Base-by-base conservation (phyloP, 2,797 vertebrate species). In the Distichodus sexfasciatus region DNA sequence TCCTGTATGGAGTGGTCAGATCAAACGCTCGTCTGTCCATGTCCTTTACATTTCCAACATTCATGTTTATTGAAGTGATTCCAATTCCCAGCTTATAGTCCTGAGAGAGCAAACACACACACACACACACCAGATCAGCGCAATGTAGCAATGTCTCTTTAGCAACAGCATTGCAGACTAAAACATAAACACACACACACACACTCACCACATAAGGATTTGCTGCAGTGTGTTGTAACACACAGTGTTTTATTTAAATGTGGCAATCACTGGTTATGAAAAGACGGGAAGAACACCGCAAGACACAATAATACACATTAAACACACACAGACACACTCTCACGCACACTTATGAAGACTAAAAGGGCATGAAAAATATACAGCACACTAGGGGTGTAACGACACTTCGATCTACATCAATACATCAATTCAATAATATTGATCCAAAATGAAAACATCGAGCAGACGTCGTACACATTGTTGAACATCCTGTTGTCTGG, bases 11-110 rank as follows among this genome's bases (percentile, higher is more conserved):
- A 0, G 97, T 99, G 0, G 92, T 98, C 72, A 99, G 92, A 62
- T 99, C 96, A 0, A 99, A 98, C 35, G 85, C 75, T 5, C 92
- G 90, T 6, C 93, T 88, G 63, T 98, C 96, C 0, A 86, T 86
- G 8, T 93, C 95, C 79, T 95, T 99, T 41, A 99, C 90, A 0
- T 94, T 99, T 12, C 94, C 97, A 5, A 99, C 94, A 0, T 93
- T 98, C 96, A 98, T 98, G 47, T 98, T 93, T 0, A 98, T 95
- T 61, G 89, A 91, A 4, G 96, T 99, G 86, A 98, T 94, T 1
- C 97, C 97, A 0, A 97, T 87, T 21, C 95, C 94, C 66, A 94
- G 78, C 2, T 76, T 88, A 74, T 91, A 93, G 55, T 98, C 96
- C 97, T 99, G 83, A 58, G 21, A 55, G 29, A 47, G 58, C 12